These are phyloP conservation scores for Piaya cayana DNA, from an alignment of 2,113 vertebrate genomes.

Conservation along the genomic window DNA sequence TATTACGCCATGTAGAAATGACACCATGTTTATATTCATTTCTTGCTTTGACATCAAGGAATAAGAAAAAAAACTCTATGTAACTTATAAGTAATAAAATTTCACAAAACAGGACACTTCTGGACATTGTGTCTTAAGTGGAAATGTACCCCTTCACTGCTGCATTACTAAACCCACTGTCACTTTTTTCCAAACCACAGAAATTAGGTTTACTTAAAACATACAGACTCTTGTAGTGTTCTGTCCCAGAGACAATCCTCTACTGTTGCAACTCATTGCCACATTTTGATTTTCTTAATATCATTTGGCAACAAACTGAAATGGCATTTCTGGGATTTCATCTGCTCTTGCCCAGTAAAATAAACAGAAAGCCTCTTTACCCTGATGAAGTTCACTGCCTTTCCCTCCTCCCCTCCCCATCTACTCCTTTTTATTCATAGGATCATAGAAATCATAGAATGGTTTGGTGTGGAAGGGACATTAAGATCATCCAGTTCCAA, in stretches of 20 bases:
- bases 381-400: no score
- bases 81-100: neutral
- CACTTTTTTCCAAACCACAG: neutral
- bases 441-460: no score
- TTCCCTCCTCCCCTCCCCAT: no score
- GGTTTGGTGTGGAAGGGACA: no score
- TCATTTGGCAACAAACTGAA: neutral
- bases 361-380: fast-evolving
- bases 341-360: neutral
- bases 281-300: neutral
- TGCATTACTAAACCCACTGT: neutral
- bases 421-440: no score
- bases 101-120: neutral
- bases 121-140: neutral
- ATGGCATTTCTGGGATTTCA: neutral
- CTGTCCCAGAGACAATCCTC: neutral
- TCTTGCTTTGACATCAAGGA: neutral
- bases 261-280: neutral
- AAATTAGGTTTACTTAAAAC: neutral
- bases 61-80: neutral
- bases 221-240: neutral
- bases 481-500: no score
- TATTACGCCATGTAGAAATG: neutral
- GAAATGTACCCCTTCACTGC: neutral
- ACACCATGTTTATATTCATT: neutral